phyloP scores from a whole-genome alignment of 2,797 vertebrate genomes.

The Myripristis jacobus region DNA sequence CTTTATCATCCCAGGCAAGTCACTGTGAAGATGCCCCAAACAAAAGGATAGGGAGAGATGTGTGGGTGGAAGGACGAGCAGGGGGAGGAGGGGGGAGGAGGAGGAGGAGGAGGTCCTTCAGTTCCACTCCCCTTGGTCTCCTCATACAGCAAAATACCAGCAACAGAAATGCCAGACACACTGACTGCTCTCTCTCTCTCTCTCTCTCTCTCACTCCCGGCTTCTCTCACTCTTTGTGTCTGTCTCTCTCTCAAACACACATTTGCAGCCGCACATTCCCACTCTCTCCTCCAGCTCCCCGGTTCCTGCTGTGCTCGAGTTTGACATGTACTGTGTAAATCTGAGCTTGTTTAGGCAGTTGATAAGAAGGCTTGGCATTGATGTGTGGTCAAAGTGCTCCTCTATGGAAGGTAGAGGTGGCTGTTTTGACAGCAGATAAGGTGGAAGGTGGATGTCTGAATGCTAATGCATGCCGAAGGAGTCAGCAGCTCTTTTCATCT shows the following conservation, averaged over 20 bases:
- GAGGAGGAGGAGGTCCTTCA: constrained; percentile 30
- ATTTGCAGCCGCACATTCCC: constrained; percentile 39
- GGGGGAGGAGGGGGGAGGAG: neutral
- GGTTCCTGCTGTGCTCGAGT: constrained; percentile 29
- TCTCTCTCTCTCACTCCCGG: constrained; percentile 9
- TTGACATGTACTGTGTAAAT: constrained; percentile 46
- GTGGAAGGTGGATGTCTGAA: constrained; percentile 63
- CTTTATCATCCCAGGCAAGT: constrained; percentile 53
- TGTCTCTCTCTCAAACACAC: constrained; percentile 35
- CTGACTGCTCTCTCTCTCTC: constrained; percentile 25
- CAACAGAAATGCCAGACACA: constrained; percentile 62
- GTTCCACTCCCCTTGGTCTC: constrained; percentile 50
- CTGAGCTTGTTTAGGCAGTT: constrained; percentile 60
- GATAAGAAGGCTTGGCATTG: constrained; percentile 68
- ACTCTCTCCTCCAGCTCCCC: constrained; percentile 11
- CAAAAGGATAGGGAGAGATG: constrained; percentile 50
- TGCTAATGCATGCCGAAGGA: constrained; percentile 62
- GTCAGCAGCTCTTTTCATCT: constrained; percentile 61
- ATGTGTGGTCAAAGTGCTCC: constrained; percentile 68
- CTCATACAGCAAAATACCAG: constrained; percentile 54
- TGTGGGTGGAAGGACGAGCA: constrained; percentile 15
- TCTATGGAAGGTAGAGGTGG: constrained; percentile 64
- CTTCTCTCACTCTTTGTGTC: neutral
- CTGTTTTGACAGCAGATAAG: constrained; percentile 73
- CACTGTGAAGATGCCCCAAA: constrained; percentile 53